These are phyloP conservation scores for Galemys pyrenaicus DNA, from an alignment of 2,113 vertebrate species.

Conservation along the genomic window DNA sequence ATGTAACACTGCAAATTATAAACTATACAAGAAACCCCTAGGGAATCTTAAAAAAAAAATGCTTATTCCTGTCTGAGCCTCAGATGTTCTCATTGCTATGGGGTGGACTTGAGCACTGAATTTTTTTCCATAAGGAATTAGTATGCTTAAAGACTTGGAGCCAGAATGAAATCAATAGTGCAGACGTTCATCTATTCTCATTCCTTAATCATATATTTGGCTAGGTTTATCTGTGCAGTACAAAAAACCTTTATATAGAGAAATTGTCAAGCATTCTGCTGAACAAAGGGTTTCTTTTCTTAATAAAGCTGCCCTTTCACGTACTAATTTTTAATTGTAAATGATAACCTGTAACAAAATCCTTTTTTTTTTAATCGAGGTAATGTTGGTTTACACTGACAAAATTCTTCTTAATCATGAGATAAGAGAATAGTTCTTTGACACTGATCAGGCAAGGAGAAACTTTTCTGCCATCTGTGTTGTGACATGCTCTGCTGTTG, in stretches of 20 bases:
- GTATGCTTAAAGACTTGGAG: slow-evolving; percentile 38
- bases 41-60: background rate
- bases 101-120: background rate
- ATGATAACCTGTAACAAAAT: slow-evolving; percentile 43
- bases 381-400: too few relatives aligned
- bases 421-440: slow-evolving; percentile 55
- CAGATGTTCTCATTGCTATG: background rate
- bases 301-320: slow-evolving; percentile 28
- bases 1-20: background rate
- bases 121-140: slow-evolving; percentile 40
- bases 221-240: slow-evolving; percentile 40
- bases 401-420: slow-evolving; percentile 27
- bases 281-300: slow-evolving; percentile 17
- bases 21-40: background rate
- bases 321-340: slow-evolving; percentile 28
- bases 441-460: slow-evolving; percentile 56
- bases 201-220: slow-evolving; percentile 52
- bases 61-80: background rate
- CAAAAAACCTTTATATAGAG: slow-evolving; percentile 50
- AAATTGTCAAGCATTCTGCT: slow-evolving; percentile 47
- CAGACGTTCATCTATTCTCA: background rate
- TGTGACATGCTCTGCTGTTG: slow-evolving; percentile 64
- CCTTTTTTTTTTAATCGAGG: background rate
- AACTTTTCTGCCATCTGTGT: slow-evolving; percentile 71
- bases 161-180: slow-evolving; percentile 9